A percentile compares a stretch with the other conserved stretches of the same genome.
Evolutionary conservation across 2,113 vertebrate genomes (phyloP).

Genomic region (Sminthopsis crassicaudata): DNA sequence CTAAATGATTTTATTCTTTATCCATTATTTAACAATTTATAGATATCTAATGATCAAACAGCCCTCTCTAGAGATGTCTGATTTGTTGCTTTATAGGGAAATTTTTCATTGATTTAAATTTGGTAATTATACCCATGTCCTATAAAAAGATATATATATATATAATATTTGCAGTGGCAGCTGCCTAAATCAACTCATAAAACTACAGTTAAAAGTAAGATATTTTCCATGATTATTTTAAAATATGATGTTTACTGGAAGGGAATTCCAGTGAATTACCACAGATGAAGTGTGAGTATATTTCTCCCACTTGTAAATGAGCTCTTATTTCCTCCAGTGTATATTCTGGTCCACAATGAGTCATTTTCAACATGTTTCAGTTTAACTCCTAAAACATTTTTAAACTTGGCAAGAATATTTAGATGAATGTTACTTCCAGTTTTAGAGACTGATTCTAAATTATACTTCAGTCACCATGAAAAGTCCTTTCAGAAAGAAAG

Average conservation of each 20-base stretch:
- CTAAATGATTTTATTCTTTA: background rate
- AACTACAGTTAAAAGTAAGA: conserved; percentile 81
- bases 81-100: conserved; percentile 30
- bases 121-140: conserved; percentile 70
- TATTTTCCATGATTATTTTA: conserved; percentile 85
- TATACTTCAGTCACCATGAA: conserved; percentile 76
- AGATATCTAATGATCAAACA: background rate
- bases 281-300: conserved; percentile 85
- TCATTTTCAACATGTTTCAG: conserved; percentile 87
- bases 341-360: conserved; percentile 83
- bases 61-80: conserved; percentile 27
- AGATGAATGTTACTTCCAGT: conserved; percentile 81
- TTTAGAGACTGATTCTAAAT: conserved; percentile 83
- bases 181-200: conserved; percentile 81
- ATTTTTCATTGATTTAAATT: conserved; percentile 71
- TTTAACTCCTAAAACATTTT: conserved; percentile 86
- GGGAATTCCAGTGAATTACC: conserved; percentile 85
- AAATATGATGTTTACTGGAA: conserved; percentile 87
- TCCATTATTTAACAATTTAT: background rate
- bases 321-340: conserved; percentile 85
- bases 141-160: conserved; percentile 77
- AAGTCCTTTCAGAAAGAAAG: conserved; percentile 79
- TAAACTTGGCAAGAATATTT: conserved; percentile 83
- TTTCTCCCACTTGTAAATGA: conserved; percentile 88
- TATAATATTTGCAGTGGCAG: conserved; percentile 77